phyloP scores from a whole-genome alignment of 2,797 vertebrate species.

The Zenarchopterus dispar region DNA sequence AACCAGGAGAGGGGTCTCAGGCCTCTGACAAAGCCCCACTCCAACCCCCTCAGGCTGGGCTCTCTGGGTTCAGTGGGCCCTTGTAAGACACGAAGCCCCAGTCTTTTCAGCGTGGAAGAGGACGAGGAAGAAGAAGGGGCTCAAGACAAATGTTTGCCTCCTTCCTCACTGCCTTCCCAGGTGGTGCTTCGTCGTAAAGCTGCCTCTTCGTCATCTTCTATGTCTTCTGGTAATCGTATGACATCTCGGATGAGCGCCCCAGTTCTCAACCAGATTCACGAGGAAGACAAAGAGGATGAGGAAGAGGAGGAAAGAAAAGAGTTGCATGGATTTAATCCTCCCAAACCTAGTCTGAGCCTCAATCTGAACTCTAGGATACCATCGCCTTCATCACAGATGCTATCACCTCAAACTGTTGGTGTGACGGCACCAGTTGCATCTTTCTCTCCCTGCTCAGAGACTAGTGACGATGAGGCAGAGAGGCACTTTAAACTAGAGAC shows the following conservation, averaged over 20 bases:
- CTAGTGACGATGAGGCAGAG: constrained; percentile 89
- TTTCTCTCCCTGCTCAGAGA: constrained; percentile 93
- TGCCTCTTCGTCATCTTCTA: constrained; percentile 63
- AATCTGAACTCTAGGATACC: constrained; percentile 86
- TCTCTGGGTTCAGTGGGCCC: constrained; percentile 58
- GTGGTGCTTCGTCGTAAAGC: constrained; percentile 92
- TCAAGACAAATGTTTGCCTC: constrained; percentile 71
- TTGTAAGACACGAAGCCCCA: constrained; percentile 74
- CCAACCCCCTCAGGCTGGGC: constrained; percentile 70
- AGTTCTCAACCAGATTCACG: constrained; percentile 97
- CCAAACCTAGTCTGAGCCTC: constrained; percentile 91
- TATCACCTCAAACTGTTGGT: constrained; percentile 78
- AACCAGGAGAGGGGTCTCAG: constrained; percentile 66
- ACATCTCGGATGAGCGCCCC: constrained; percentile 95
- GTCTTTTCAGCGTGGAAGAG: constrained; percentile 88
- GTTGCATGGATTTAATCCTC: constrained; percentile 70
- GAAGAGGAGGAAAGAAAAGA: constrained; percentile 63
- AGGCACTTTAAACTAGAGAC: constrained; percentile 81
- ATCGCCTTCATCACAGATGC: constrained; percentile 42
- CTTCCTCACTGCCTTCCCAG: constrained; percentile 84
- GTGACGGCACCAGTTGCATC: constrained; percentile 86
- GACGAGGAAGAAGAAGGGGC: constrained; percentile 96
- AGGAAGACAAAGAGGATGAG: constrained; percentile 93
- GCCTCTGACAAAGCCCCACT: constrained; percentile 67
- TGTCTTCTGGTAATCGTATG: constrained; percentile 88